Conservation (phyloP, 2,888 invertebrate genomes). For the Ptychoptera albimana region DNA sequence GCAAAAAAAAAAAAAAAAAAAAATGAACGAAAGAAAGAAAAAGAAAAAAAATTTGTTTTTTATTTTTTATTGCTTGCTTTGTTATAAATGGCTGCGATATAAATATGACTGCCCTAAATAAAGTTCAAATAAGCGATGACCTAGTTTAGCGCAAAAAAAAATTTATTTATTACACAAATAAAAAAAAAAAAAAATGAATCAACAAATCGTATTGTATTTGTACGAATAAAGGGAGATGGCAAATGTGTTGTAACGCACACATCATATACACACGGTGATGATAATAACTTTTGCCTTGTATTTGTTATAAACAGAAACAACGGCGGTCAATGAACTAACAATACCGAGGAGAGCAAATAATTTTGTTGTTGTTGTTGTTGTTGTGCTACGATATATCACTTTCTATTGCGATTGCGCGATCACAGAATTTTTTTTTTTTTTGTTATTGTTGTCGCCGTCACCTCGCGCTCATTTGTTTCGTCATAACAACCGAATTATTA, state of each 20-base stretch:
- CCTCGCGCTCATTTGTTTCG: too few relatives aligned
- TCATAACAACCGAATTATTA: too few relatives aligned
- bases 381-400: constrained; percentile 5
- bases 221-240: too few relatives aligned
- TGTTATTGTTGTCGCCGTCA: too few relatives aligned
- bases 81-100: background rate
- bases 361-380: background rate
- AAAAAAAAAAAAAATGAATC: too few relatives aligned
- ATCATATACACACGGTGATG: too few relatives aligned
- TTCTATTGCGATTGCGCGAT: constrained; percentile 9
- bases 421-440: background rate
- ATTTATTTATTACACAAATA: background rate
- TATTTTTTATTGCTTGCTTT: too few relatives aligned
- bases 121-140: constrained; percentile 10
- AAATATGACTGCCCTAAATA: constrained; percentile 8
- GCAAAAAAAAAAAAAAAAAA: too few relatives aligned
- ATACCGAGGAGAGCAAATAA: constrained; percentile 1
- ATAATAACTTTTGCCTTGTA: background rate
- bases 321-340: constrained; percentile 1
- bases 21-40: too few relatives aligned
- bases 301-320: background rate
- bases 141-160: constrained; percentile 4
- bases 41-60: too few relatives aligned
- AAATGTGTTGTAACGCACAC: too few relatives aligned
- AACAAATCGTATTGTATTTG: too few relatives aligned